A percentile compares a stretch with the other conserved stretches of the same genome.
These are phyloP conservation scores for Drosophila ezoana DNA, from an alignment of 2,888 invertebrate genomes.

Conservation along the genomic window DNA sequence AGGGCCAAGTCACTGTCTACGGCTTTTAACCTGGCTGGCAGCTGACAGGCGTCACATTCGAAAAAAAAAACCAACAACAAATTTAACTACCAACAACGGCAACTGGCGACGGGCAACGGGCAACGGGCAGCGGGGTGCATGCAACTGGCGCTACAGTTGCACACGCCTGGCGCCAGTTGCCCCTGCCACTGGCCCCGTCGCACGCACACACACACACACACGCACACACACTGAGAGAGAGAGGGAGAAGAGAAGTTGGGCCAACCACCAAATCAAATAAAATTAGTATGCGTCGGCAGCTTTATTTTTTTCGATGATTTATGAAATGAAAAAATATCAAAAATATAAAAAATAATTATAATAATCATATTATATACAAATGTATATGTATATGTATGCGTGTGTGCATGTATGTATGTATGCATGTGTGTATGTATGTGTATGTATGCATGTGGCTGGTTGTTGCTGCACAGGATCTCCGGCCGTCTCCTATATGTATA, in stretches of 20 bases:
- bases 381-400: not conserved
- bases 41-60: slow-evolving; percentile 80
- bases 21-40: slow-evolving; percentile 59
- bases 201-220: not conserved
- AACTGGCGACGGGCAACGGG: slow-evolving; percentile 31
- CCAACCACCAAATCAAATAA: slow-evolving; percentile 59
- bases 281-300: slow-evolving; percentile 78
- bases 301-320: slow-evolving; percentile 79
- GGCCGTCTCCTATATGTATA: not conserved
- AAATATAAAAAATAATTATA: slow-evolving; percentile 5
- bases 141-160: slow-evolving; percentile 67
- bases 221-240: too few relatives aligned
- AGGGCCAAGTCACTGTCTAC: slow-evolving; percentile 21
- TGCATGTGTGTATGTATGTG: slow-evolving; percentile 6
- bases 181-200: slow-evolving; percentile 17
- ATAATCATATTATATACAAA: not conserved
- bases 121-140: slow-evolving; percentile 58
- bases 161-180: slow-evolving; percentile 63
- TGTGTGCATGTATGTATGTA: not conserved
- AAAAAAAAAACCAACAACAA: slow-evolving; percentile 69
- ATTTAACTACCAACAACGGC: slow-evolving; percentile 67
- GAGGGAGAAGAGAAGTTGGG: slow-evolving; percentile 17
- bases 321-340: slow-evolving; percentile 63
- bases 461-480: slow-evolving; percentile 43
- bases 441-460: not conserved